Conservation (phyloP, 2,113 vertebrate species). For the Megaleporinus macrocephalus region DNA sequence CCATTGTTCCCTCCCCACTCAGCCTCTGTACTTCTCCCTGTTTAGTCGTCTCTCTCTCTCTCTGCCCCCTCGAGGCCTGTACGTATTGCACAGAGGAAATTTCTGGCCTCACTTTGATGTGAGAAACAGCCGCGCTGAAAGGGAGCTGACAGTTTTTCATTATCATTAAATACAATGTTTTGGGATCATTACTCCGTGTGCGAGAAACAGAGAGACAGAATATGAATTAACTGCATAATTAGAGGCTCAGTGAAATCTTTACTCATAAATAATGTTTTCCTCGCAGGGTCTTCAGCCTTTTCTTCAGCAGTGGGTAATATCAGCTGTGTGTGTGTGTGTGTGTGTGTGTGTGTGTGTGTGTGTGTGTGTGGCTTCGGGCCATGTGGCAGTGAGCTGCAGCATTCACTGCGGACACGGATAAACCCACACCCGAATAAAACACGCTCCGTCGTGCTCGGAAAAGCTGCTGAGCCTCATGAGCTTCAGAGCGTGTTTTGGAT, state of each 20-base stretch:
- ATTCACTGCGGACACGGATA: neutral
- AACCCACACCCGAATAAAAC: neutral
- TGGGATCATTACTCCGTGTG: neutral
- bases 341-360: too few relatives aligned
- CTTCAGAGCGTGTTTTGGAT: neutral
- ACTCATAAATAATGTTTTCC: conserved; percentile 3
- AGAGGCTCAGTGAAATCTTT: neutral
- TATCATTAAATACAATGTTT: conserved; percentile 10
- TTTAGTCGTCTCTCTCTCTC: neutral
- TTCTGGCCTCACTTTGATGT: conserved; percentile 8
- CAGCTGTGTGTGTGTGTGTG: too few relatives aligned
- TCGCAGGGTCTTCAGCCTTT: neutral
- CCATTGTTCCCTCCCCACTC: neutral
- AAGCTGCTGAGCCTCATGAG: neutral
- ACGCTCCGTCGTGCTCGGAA: neutral
- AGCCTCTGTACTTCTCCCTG: neutral
- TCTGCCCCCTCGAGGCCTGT: neutral
- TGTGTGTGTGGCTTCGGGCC: neutral
- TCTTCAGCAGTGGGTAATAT: neutral
- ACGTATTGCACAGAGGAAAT: neutral
- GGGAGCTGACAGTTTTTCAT: conserved; percentile 31
- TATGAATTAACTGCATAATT: neutral
- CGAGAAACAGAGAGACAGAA: neutral
- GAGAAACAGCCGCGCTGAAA: conserved; percentile 5
- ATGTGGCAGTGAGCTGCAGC: neutral